Base-by-base conservation (phyloP, 2,888 invertebrate species). In the Cosmopolites sordidus region DNA sequence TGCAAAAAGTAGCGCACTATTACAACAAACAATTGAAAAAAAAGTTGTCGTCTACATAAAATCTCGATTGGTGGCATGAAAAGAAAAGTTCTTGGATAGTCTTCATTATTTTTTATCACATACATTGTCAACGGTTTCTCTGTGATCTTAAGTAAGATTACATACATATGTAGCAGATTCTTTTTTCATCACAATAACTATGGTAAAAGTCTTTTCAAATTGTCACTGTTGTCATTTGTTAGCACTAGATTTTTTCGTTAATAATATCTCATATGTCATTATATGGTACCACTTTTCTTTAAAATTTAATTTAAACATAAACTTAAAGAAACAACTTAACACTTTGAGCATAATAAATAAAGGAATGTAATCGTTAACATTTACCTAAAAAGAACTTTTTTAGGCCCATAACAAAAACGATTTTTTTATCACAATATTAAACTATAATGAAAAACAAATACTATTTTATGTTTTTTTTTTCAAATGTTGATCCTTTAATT, bases 321-420 rank as follows among this genome's bases (percentile, higher is more conserved):
- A 9, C 39, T 11, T 37, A 15, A 16, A n/a, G 2, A 17, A 39
- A 17, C 37, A 41, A 48, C 48, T 48, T 48, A 48, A 47, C 27
- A 41, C 8, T 27, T 51, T 46, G 45, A 46, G 45, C 51, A 46
- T 30, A 38, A 17, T 17, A 51, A 51, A 41, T 22, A 22, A 16
- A 15, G 44, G 41, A 51, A 51, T 51, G 46, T 22, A 22, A 22
- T 22, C 22, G 8, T 22, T 15, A 41, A 46, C 29, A 41, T 40
- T 33, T 46, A 18, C 38, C 22, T 51, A 51, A 49, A 14, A 41
- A n/a, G n/a, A n/a, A n/a, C n/a, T 18, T n/a, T 14, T 38, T 47
- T 52, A 52, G 52, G 52, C 52, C 51, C 33, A 46, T 37, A 52
- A 52, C 47, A 43, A 29, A 52, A 52, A 38, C 22, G 8, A 22